Conservation (phyloP, 1,140 invertebrate genomes). For the Drosophila repleta region DNA sequence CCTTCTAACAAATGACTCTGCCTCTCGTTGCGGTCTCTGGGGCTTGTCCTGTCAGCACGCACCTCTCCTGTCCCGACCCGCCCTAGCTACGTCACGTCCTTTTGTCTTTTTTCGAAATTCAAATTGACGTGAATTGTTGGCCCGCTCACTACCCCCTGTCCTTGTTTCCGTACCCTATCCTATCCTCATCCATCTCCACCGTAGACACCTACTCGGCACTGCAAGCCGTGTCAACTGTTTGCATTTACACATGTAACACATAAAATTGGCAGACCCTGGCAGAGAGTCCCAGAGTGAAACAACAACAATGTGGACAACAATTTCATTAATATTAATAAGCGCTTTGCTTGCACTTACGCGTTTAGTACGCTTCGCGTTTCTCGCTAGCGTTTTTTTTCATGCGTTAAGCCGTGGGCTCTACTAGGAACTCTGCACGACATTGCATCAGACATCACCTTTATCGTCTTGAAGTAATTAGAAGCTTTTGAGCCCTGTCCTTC, state of each 20-base stretch:
- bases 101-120: slow-evolving; percentile 81
- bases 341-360: slow-evolving; percentile 33
- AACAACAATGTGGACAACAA: slow-evolving; percentile 75
- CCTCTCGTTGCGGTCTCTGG: slow-evolving; percentile 64
- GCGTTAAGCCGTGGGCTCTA: slow-evolving; percentile 27
- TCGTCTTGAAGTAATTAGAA: slow-evolving; percentile 79
- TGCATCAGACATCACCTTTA: slow-evolving; percentile 56
- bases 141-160: slow-evolving; percentile 8
- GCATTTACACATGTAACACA: slow-evolving; percentile 82
- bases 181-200: neutral
- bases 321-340: slow-evolving; percentile 82
- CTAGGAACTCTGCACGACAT: slow-evolving; percentile 7
- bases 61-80: neutral
- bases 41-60: slow-evolving; percentile 68
- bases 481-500: slow-evolving; percentile 51
- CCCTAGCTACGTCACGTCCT: slow-evolving; percentile 59
- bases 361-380: slow-evolving; percentile 37
- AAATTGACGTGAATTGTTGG: slow-evolving; percentile 82
- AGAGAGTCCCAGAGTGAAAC: slow-evolving; percentile 20
- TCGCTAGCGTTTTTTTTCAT: slow-evolving; percentile 61
- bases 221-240: slow-evolving; percentile 74
- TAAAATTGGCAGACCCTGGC: slow-evolving; percentile 73
- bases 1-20: slow-evolving; percentile 82
- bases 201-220: slow-evolving; percentile 50
- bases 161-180: neutral